A percentile compares a stretch with the other conserved stretches of the same genome.
Conservation (phyloP, 2,113 vertebrate genomes). For the Physeter macrocephalus region DNA sequence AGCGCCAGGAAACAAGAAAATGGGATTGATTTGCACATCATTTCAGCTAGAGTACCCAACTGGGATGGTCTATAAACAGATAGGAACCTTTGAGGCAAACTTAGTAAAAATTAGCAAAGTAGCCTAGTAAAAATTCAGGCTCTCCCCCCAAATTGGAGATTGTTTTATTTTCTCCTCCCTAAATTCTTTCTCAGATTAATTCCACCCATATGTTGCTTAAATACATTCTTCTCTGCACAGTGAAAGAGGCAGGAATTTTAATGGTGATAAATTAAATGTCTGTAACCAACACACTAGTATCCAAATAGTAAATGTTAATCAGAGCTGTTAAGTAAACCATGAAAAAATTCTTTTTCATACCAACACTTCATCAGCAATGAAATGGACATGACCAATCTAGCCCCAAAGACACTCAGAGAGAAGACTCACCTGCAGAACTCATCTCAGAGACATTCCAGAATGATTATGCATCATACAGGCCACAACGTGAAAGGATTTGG, state of each 20-base stretch:
- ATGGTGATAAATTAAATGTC: conserved; percentile 1
- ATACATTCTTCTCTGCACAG: neutral
- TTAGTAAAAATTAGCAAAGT: neutral
- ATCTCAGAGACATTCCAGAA: conserved; percentile 25
- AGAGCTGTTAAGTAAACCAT: neutral
- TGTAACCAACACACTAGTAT: neutral
- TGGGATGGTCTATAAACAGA: neutral
- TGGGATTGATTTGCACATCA: neutral
- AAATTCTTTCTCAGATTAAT: conserved; percentile 44
- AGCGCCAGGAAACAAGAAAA: neutral
- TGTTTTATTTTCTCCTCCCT: conserved; percentile 26
- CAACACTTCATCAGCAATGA: neutral
- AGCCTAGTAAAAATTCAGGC: neutral
- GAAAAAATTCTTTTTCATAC: neutral
- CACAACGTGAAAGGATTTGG: neutral
- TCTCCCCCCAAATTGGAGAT: neutral
- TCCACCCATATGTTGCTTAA: neutral
- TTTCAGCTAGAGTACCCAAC: neutral
- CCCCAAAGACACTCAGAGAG: neutral
- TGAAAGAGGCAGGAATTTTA: neutral
- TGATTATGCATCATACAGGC: neutral
- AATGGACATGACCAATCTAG: conserved; percentile 53
- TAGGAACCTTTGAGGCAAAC: neutral
- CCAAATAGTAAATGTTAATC: conserved; percentile 16
- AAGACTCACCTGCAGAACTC: conserved; percentile 10